Base-by-base conservation (phyloP, 1,140 invertebrate species). In the Hetaerina americana region DNA sequence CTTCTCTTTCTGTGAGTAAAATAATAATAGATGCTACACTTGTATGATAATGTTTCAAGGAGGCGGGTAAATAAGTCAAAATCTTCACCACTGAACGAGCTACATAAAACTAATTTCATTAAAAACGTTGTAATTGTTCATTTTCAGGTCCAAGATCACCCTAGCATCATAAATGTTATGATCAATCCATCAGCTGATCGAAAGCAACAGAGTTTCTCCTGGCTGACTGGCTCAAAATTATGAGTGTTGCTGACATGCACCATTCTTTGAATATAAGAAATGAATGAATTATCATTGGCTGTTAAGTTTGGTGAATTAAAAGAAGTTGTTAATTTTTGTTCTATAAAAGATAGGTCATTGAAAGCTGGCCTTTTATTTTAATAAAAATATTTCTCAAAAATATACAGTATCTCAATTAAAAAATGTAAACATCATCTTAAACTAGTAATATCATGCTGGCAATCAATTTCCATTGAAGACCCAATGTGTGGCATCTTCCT, bases 141-240 rank as follows among this genome's bases (percentile, higher is more conserved):
- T 76, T 80, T 79, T 18, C 66, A 86, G 78, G 80, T 85, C 12
- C 88, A 80, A 0, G 88, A 93, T 78, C 84, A 85, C 74, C 93
- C 95, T 10, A 90, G 88, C 70, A 87, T 98, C 66, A 94, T 98
- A 72, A 98, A 98, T 78, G 89, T 97, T 24, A 86, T 93, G 76
- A 97, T 98, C 27, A 89, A 88, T 80, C 93, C 95, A 15, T 85
- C 87, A 74, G 91, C 95, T 49, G 92, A 93, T 78, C 87, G 95
- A 73, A 97, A 97, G 82, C 87, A 90, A 70, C 96, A 98, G 83
- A 88, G 89, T 28, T 95, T 94, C 78, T 89, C 86, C 76, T 97
- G 94, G 94, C 82, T 97, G 1, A 97, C 94, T 0, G 91, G 95
- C 82, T 94, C 93, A 25, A 95, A 95, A 82, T 82, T 94, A 72